Evolutionary conservation across 2,113 vertebrate species (phyloP), one percentile per base, ranked within the genome.

Genomic region (Hippocampus barbouri): DNA sequence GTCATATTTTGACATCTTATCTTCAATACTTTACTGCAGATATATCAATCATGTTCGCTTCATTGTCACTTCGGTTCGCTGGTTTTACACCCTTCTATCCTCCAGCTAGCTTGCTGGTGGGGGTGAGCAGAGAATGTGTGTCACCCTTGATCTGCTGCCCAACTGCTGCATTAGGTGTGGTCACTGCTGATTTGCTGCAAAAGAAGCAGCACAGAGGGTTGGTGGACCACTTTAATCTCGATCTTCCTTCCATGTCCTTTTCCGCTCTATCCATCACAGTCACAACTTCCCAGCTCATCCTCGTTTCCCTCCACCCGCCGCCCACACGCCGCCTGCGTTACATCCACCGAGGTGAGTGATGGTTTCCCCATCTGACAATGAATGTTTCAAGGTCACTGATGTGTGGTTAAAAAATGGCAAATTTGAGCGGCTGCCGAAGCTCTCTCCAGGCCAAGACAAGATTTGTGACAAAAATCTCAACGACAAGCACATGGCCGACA

Each of bases 381-480:
- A 63, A 70, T 45, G 25, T 64, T 73, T 83, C 78, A 85, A 85
- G 80, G 86, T 85, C 74, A 77, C 47, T 30, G 30, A 18, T 20
- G 34, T 70, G 73, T 61, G 51, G 45, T 34, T 34, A 70, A 69
- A 64, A 74, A 64, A 68, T 5, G 11, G 27, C 3, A 21, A 45
- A 16, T 59, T 30, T 27, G 56, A 59, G 23, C 23, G 3, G 3
- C 23, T 5, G 54, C 23, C 11, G 8, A 56, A 18, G 57, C 23
- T 70, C 45, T 53, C 15, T 23, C 23, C 6, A 34, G 40, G 60
- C 40, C 20, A 1, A 41, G 45, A 47, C n/a, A 3, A 0, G 9
- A 5, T 1, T 30, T 14, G 38, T 14, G 59, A 71, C 27, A 12
- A 59, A 8, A 38, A 30, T n/a, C 12, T 61, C 27, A 5, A 41